phyloP scores from a whole-genome alignment of 2,888 invertebrate species.

The Lasius platythorax region DNA sequence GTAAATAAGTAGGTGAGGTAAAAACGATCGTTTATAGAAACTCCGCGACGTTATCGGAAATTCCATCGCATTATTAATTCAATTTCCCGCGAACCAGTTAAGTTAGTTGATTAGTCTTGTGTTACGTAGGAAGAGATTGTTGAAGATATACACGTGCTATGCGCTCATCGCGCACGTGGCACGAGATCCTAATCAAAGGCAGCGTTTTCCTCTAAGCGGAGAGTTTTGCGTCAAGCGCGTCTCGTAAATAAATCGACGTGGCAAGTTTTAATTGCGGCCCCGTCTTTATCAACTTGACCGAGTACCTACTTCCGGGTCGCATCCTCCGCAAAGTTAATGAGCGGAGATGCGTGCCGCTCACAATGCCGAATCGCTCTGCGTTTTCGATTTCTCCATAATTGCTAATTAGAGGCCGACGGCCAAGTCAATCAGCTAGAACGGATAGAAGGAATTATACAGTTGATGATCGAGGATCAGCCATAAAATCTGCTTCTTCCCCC shows the following conservation, averaged over 20 bases:
- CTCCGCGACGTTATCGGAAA: neutral
- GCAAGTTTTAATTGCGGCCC: slow-evolving; percentile 72
- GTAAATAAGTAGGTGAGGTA: neutral
- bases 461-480: slow-evolving; percentile 57
- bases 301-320: slow-evolving; percentile 40
- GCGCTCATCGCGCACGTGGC: slow-evolving; percentile 22
- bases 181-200: slow-evolving; percentile 40
- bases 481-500: slow-evolving; percentile 56
- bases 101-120: slow-evolving; percentile 8
- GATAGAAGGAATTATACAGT: slow-evolving; percentile 65
- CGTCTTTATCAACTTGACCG: slow-evolving; percentile 65
- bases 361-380: slow-evolving; percentile 65
- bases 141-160: slow-evolving; percentile 6
- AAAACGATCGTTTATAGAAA: neutral
- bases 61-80: slow-evolving; percentile 26
- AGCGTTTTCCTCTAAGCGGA: neutral
- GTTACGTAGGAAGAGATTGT: neutral
- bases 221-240: slow-evolving; percentile 32
- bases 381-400: slow-evolving; percentile 74
- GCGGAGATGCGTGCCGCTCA: slow-evolving; percentile 64
- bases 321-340: slow-evolving; percentile 65
- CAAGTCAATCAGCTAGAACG: slow-evolving; percentile 67
- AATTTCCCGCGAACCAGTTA: slow-evolving; percentile 28
- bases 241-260: slow-evolving; percentile 68
- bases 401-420: slow-evolving; percentile 70